phyloP scores from a whole-genome alignment of 1,140 invertebrate species.

The Notospermus geniculatus region DNA sequence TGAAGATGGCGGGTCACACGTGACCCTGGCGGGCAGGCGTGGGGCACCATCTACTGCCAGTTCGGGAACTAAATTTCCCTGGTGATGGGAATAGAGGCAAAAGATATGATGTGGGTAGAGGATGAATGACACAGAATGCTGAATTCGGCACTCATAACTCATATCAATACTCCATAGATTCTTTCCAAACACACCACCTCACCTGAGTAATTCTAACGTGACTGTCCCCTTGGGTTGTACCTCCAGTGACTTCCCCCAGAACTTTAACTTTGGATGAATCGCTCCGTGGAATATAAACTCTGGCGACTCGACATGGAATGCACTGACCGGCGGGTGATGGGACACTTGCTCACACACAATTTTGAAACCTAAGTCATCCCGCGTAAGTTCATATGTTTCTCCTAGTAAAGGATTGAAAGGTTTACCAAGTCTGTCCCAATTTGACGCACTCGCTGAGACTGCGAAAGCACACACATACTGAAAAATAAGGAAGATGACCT shows the following conservation, averaged over 20 bases:
- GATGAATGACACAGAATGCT: too few species aligned
- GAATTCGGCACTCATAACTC: too few species aligned
- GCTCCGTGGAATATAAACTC: slow-evolving; percentile 85
- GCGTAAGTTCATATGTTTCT: slow-evolving; percentile 90
- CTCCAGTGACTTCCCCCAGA: slow-evolving; percentile 95
- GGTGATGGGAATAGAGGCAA: too few species aligned
- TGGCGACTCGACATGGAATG: slow-evolving; percentile 85
- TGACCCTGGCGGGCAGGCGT: too few species aligned
- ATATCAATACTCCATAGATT: too few species aligned
- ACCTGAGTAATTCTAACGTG: slow-evolving; percentile 83
- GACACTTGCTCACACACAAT: slow-evolving; percentile 89
- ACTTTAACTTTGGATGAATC: slow-evolving; percentile 90
- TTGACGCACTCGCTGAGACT: slow-evolving; percentile 87
- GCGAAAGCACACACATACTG: slow-evolving; percentile 83
- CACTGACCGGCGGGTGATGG: slow-evolving; percentile 94
- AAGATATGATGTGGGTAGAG: too few species aligned
- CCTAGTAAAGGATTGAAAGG: slow-evolving; percentile 95
- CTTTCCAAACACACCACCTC: too few species aligned
- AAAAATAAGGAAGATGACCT: too few species aligned
- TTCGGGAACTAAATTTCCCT: too few species aligned
- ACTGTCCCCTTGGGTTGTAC: slow-evolving; percentile 90
- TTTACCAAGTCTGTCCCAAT: slow-evolving; percentile 90
- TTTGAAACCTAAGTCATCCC: slow-evolving; percentile 57
- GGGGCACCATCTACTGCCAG: too few species aligned
- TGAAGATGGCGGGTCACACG: too few species aligned